phyloP scores from a whole-genome alignment of 2,113 vertebrate species.

The Pelecanoides urinatrix region DNA sequence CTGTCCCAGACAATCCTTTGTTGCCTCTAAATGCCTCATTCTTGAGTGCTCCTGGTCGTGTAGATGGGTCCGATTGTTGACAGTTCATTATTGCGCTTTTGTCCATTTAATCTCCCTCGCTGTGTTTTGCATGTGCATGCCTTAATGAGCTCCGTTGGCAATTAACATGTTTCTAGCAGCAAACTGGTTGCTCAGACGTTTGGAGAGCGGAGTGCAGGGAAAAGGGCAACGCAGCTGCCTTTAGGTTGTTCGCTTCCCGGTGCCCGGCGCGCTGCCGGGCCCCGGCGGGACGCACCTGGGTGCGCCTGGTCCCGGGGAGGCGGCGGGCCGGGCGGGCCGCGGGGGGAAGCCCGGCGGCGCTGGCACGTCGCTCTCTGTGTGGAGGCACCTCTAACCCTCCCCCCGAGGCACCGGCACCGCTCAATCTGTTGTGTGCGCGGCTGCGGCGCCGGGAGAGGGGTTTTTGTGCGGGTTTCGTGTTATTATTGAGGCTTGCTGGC shows the following conservation, averaged over 20 bases:
- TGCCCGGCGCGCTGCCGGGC: slow-evolving; percentile 22
- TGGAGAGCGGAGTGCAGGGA: slow-evolving; percentile 87
- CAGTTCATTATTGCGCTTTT: slow-evolving; percentile 97
- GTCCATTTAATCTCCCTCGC: slow-evolving; percentile 87
- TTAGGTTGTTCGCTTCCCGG: slow-evolving; percentile 82
- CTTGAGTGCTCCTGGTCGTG: slow-evolving; percentile 89
- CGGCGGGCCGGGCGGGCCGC: neutral
- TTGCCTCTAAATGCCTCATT: slow-evolving; percentile 94
- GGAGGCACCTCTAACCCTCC: slow-evolving; percentile 72
- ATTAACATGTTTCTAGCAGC: slow-evolving; percentile 96
- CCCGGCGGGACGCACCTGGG: slow-evolving; percentile 40
- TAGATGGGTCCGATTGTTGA: slow-evolving; percentile 96
- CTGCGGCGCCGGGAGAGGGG: slow-evolving; percentile 71
- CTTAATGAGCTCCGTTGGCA: slow-evolving; percentile 95
- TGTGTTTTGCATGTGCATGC: slow-evolving; percentile 90
- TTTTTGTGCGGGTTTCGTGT: slow-evolving; percentile 56
- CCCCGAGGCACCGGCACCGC: slow-evolving; percentile 74
- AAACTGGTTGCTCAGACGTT: slow-evolving; percentile 95
- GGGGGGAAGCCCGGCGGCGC: neutral
- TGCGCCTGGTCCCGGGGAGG: neutral
- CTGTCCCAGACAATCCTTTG: slow-evolving; percentile 95
- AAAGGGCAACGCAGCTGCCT: slow-evolving; percentile 91
- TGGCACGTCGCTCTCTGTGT: slow-evolving; percentile 56
- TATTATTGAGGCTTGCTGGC: slow-evolving; percentile 79
- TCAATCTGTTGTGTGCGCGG: slow-evolving; percentile 79